phyloP scores from a whole-genome alignment of 2,888 invertebrate species.

The Cryptus viduatorius region DNA sequence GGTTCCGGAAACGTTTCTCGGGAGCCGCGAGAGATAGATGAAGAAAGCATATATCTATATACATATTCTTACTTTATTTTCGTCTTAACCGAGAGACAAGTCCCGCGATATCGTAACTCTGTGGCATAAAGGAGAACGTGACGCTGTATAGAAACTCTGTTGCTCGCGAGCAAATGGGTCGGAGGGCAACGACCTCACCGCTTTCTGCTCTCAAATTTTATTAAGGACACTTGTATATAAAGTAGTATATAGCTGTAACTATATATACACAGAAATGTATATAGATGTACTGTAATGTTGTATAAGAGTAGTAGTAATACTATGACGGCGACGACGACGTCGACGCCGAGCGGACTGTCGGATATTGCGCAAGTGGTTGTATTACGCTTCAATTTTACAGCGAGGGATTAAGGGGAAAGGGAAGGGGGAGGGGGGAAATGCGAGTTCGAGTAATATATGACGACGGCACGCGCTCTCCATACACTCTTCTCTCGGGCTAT shows the following conservation, averaged over 20 bases:
- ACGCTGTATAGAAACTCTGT: conserved; percentile 58
- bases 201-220: conserved; percentile 76
- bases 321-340: conserved; percentile 29
- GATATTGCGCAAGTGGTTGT: conserved; percentile 72
- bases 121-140: conserved; percentile 48
- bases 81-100: conserved; percentile 7
- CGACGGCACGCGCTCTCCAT: conserved; percentile 46
- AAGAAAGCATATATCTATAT: conserved; percentile 2
- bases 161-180: conserved; percentile 74
- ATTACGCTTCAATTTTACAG: conserved; percentile 65
- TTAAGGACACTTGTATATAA: conserved; percentile 73
- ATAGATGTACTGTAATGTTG: background rate
- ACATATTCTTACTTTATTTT: background rate
- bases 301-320: conserved; percentile 25
- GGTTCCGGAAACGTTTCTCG: conserved; percentile 13
- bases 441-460: conserved; percentile 43
- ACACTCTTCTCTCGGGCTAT: conserved; percentile 35
- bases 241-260: conserved; percentile 10
- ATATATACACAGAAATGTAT: background rate
- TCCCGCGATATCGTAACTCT: conserved; percentile 9
- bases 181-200: conserved; percentile 76
- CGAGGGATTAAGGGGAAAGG: conserved; percentile 52
- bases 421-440: conserved; percentile 16
- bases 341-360: conserved; percentile 35
- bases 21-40: background rate